Evolutionary conservation across 1,140 invertebrate species (phyloP), one percentile per base, ranked within the genome.

Genomic region (Grapholita molesta): DNA sequence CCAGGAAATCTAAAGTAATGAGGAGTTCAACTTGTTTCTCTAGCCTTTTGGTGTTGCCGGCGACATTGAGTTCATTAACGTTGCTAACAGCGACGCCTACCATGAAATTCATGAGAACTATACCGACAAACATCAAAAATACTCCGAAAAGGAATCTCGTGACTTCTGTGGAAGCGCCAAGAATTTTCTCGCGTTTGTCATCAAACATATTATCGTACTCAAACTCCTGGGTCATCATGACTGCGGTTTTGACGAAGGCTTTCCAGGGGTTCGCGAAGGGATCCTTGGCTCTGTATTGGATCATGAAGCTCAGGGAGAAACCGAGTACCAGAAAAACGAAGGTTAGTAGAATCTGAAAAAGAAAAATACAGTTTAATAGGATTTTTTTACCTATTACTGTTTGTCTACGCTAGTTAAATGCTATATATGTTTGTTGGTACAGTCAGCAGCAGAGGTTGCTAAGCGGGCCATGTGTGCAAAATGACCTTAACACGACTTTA

Each of bases 81-180:
- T 94, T 93, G 72, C 88, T 93, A 66, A 93, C 93, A 30, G 93
- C 93, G 53, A 94, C 77, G 64, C 92, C 93, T 24, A 93, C 88
- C 77, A 93, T 88, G 11, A 93, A 75, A 70, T 93, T 93, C 86
- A 92, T 93, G 15, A 94, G 74, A n/a, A 93, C 93, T 66, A 94
- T 92, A 61, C 92, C 91, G 9, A 89, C 91, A 5, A 93, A 77
- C 30, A 94, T 82, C 11, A 92, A 79, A 72, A 94, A 94, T 23
- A 89, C 42, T 11, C 93, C 74, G 75, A 94, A 94, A 3, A 94
- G 80, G 28, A 93, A 70, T 53, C 91, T 83, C 11, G 75, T 71
- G 12, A 85, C 81, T 33, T 70, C 25, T n/a, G 69, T 61, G 33
- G 66, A 68, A 70, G 57, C 42, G 0, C 32, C 21, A 7, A 70